A percentile compares a stretch with the other conserved stretches of the same genome.
Conservation (phyloP, 2,797 vertebrate species). For the Protonibea diacanthus region DNA sequence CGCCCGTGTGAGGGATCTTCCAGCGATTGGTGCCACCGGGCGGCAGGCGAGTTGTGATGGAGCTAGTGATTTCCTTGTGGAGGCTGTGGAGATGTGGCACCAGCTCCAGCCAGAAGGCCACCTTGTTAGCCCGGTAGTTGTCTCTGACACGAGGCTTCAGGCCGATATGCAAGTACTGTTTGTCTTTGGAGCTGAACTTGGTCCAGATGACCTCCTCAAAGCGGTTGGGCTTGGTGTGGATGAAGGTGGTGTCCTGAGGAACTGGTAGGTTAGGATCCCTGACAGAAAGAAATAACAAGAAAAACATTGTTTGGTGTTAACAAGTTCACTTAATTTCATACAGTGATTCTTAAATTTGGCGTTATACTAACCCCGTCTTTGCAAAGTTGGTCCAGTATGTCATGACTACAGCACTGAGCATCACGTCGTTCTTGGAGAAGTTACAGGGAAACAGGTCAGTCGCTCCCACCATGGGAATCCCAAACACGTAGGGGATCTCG, state of each 20-base stretch:
- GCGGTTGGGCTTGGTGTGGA: conserved; percentile 97
- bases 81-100: conserved; percentile 94
- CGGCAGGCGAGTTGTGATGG: conserved; percentile 87
- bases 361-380: conserved; percentile 90
- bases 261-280: conserved; percentile 95
- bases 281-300: conserved; percentile 33
- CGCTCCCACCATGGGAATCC: conserved; percentile 96
- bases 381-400: conserved; percentile 99
- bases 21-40: conserved; percentile 74
- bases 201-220: conserved; percentile 98
- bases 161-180: conserved; percentile 96
- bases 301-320: not conserved
- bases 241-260: conserved; percentile 97
- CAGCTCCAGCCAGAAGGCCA: conserved; percentile 97
- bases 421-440: conserved; percentile 98
- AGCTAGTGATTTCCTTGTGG: conserved; percentile 82
- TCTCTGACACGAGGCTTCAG: conserved; percentile 94
- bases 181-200: conserved; percentile 97
- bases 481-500: conserved; percentile 96
- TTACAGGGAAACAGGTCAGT: conserved; percentile 98
- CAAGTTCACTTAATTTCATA: not conserved
- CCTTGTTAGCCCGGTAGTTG: conserved; percentile 97
- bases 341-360: not conserved
- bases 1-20: conserved; percentile 63
- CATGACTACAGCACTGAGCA: conserved; percentile 98